Base-by-base conservation (phyloP, 2,797 vertebrate genomes). In the Anolis apletophallus region DNA sequence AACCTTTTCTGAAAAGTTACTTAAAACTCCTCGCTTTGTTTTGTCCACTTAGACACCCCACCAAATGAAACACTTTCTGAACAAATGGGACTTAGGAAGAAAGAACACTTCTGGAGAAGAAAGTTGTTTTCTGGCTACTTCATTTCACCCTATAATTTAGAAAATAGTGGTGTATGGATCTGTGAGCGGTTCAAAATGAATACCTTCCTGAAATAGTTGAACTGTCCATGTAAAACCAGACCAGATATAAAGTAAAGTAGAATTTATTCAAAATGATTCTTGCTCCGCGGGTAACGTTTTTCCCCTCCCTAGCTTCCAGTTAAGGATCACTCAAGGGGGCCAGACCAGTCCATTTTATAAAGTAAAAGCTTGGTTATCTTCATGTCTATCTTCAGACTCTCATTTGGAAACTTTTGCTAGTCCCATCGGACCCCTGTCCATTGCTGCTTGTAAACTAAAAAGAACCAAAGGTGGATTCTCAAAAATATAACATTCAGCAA, bases 131-230 rank as follows among this genome's bases (percentile, higher is more conserved):
- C 40, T 82, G 50, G 12, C 46, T 86, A 83, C 84, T 89, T 79
- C 10, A 40, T 88, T 57, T 75, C 74, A 77, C 54, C 46, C 50
- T 59, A 54, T 55, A 78, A 78, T 87, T 91, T 85, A 88, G n/a
- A 50, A 55, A 81, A 52, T 55, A 52, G 5, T 21, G 12, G 29
- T 61, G 14, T 40, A 29, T 40, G 26, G 19, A 71, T 71, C 80
- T 71, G 19, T 36, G 32, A 17, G 32, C 59, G 54, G 54, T 82
- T 72, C 23, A 72, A 81, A 72, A 72, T 23, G 71, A 68, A 54
- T 23, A 72, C 21, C 54, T 55, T 29, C 68, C 52, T 72, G 21
- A 36, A 55, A 72, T 40, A 26, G 26, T n/a, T 59, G 54, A 59
- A 73, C n/a, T n/a, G n/a, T n/a, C n/a, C n/a, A n/a, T n/a, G n/a